Evolutionary conservation across 2,113 vertebrate species (phyloP), one percentile per base, ranked within the genome.

Genomic region (Hippocampus barbouri): DNA sequence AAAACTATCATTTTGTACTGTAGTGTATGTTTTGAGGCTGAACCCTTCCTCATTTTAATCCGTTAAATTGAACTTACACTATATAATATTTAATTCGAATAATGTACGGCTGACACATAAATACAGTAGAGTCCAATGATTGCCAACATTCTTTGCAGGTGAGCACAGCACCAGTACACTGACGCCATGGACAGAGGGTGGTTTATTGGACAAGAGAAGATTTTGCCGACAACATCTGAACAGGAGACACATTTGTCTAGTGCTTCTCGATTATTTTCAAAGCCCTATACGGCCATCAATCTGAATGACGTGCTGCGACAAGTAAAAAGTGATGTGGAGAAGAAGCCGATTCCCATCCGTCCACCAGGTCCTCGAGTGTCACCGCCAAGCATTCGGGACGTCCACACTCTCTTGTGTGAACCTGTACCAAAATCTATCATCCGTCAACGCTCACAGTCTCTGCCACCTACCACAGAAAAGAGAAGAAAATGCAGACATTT

Each of bases 351-450:
- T 56, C 89, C 51, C 49, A 84, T 85, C 30, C 79, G 88, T 4
- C 90, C 86, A 1, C 89, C 92, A 3, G 81, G 45, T 41, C 69
- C 83, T 66, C 89, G 68, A 72, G 68, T 62, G 1, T 56, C 84
- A 21, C 54, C 27, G 47, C 54, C 70, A 30, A 77, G 40, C 43
- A 67, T 51, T 66, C 40, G 76, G 1, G 34, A 74, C 56, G 25
- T 68, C 9, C 71, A 78, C 5, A 88, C 85, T 16, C 56, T 76
- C 51, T 89, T 90, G 65, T 96, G 93, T 54, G 97, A 96, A 34
- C 93, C 95, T 0, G 77, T 62, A 0, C 87, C 95, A n/a, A 91
- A 93, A 70, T 94, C 96, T 62, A 97, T 96, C 83, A 96, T 98
- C 47, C 84, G 89, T 56, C 91, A 91, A 14, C 90, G 94, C 0